Percentiles rank a stretch among this genome's conserved stretches.
Conservation (phyloP, 1,140 invertebrate species). For the Eueides isabella region DNA sequence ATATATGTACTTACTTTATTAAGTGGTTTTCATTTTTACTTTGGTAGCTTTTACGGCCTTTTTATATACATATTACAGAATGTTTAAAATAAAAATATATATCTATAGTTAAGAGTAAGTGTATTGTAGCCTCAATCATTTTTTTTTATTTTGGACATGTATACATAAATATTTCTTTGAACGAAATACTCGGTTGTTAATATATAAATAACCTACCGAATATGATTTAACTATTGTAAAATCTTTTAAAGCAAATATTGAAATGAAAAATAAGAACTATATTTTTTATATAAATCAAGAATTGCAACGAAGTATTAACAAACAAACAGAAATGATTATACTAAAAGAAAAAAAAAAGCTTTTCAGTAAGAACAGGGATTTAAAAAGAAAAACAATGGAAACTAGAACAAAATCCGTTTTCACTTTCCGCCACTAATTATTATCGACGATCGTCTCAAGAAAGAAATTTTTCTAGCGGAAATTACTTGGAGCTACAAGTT, state of each 20-base stretch:
- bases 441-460: slow-evolving; percentile 20
- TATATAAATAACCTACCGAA: too few relatives aligned
- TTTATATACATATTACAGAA: too few relatives aligned
- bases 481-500: slow-evolving; percentile 33
- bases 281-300: background rate
- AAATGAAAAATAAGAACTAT: background rate
- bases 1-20: too few relatives aligned
- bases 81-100: too few relatives aligned
- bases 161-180: too few relatives aligned
- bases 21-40: too few relatives aligned
- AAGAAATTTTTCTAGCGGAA: slow-evolving; percentile 28
- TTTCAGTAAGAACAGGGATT: background rate
- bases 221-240: too few relatives aligned
- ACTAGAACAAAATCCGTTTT: slow-evolving; percentile 12
- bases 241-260: background rate
- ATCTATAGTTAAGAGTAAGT: too few relatives aligned
- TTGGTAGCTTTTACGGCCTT: too few relatives aligned
- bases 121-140: too few relatives aligned
- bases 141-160: too few relatives aligned
- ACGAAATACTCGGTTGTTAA: too few relatives aligned
- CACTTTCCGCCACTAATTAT: slow-evolving; percentile 28
- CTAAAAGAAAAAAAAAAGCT: background rate
- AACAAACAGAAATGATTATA: background rate
- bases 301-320: background rate
- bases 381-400: slow-evolving; percentile 2